These are phyloP conservation scores for Collichthys lucidus DNA, from an alignment of 2,113 vertebrate genomes.

Conservation along the genomic window DNA sequence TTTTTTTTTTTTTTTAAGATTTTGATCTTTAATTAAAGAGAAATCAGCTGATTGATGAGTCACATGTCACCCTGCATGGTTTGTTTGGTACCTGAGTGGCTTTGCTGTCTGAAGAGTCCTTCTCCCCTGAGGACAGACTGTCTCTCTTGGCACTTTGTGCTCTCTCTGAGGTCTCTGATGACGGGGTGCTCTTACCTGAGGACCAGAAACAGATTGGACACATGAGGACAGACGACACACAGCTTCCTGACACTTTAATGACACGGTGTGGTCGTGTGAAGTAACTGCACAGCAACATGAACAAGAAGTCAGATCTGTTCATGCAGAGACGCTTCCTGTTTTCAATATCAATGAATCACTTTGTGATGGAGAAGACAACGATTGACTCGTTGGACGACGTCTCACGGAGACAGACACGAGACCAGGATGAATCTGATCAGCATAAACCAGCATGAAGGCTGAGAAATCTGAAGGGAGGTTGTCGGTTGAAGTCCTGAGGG, in stretches of 20 bases:
- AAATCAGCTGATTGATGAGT: no score
- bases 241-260: neutral
- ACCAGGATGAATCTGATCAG: no score
- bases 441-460: no score
- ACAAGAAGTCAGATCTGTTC: no score
- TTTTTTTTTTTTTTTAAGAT: no score
- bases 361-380: no score
- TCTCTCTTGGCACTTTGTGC: conserved; percentile 89
- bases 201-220: neutral
- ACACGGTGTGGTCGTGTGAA: conserved; percentile 20
- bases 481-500: conserved; percentile 29
- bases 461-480: neutral
- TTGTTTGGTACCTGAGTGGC: conserved; percentile 90
- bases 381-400: no score
- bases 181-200: conserved; percentile 74
- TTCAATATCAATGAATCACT: no score
- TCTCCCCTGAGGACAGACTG: conserved; percentile 87
- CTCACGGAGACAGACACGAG: no score
- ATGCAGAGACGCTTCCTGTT: no score
- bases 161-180: conserved; percentile 89
- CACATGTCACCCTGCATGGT: no score
- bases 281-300: conserved; percentile 31
- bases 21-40: no score
- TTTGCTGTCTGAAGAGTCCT: conserved; percentile 88
- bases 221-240: neutral